Conservation (phyloP, 2,113 vertebrate genomes). For the Regulus satrapa region DNA sequence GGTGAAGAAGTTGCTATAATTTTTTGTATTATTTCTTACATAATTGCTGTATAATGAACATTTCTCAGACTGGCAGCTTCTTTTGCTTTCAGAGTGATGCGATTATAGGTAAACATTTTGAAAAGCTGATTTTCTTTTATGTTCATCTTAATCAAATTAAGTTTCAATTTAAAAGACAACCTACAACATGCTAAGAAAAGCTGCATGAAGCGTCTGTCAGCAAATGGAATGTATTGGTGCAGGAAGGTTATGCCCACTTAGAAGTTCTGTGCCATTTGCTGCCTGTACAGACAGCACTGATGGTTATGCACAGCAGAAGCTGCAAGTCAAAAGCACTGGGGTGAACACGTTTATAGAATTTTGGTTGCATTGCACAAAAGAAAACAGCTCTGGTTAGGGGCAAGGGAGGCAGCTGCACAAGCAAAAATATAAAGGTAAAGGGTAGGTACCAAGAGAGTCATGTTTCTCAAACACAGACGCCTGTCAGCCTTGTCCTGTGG, state of each 20-base stretch:
- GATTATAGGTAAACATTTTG: background rate
- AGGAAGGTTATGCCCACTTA: conserved; percentile 32
- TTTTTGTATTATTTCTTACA: too few relatives aligned
- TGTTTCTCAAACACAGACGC: conserved; percentile 89
- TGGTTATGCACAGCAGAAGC: conserved; percentile 69
- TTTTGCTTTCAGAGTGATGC: background rate
- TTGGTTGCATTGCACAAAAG: conserved; percentile 62
- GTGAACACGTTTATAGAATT: conserved; percentile 52
- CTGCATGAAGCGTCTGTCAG: conserved; percentile 69
- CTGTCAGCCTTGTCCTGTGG: conserved; percentile 88
- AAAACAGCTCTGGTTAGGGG: conserved; percentile 70
- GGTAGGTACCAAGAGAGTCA: conserved; percentile 88
- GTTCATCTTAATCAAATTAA: conserved; percentile 75
- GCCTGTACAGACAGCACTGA: conserved; percentile 52
- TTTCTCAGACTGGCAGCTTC: background rate
- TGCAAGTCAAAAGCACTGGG: conserved; percentile 76
- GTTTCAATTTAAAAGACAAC: conserved; percentile 56
- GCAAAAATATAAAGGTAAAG: conserved; percentile 79
- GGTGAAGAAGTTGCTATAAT: too few relatives aligned
- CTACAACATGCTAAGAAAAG: conserved; percentile 73
- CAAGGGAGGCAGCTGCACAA: conserved; percentile 74
- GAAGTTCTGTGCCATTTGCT: conserved; percentile 37
- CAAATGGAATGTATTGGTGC: conserved; percentile 57
- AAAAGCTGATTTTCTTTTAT: conserved; percentile 76
- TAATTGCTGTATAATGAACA: background rate